Evolutionary conservation across 2,797 vertebrate genomes (phyloP).

Genomic region (Micromesistius poutassou): DNA sequence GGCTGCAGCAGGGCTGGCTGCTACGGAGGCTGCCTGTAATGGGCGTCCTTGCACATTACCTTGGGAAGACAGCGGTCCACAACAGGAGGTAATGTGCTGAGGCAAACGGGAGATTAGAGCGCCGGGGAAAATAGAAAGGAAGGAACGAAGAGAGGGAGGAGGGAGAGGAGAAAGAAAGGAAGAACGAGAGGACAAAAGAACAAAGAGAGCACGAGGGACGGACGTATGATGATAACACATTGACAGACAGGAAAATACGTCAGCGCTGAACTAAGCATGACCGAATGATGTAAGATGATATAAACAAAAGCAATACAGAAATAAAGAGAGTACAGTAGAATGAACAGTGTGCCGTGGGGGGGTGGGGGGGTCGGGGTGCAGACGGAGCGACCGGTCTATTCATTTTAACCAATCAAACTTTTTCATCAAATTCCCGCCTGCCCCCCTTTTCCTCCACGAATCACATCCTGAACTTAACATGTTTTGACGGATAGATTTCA

Average conservation of each 20-base stretch:
- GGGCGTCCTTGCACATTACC: constrained; percentile 48
- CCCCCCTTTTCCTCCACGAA: constrained; percentile 27
- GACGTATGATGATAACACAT: background rate
- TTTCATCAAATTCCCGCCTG: background rate
- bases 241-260: background rate
- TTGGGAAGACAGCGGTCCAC: constrained; percentile 34
- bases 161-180: constrained; percentile 3
- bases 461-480: constrained; percentile 50
- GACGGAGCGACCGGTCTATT: constrained; percentile 19
- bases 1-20: background rate
- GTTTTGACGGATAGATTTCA: constrained; percentile 47
- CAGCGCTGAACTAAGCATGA: background rate
- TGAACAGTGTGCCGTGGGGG: background rate
- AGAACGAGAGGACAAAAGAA: background rate
- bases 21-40: constrained; percentile 29
- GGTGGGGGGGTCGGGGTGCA: background rate
- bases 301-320: background rate
- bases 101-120: constrained; percentile 21
- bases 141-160: background rate
- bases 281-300: background rate
- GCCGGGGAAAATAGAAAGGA: background rate
- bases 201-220: constrained; percentile 2
- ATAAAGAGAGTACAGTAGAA: background rate
- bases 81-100: constrained; percentile 18
- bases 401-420: constrained; percentile 26